Evolutionary conservation across 2,113 vertebrate species (phyloP).

Genomic region (Paedocypris sp.): DNA sequence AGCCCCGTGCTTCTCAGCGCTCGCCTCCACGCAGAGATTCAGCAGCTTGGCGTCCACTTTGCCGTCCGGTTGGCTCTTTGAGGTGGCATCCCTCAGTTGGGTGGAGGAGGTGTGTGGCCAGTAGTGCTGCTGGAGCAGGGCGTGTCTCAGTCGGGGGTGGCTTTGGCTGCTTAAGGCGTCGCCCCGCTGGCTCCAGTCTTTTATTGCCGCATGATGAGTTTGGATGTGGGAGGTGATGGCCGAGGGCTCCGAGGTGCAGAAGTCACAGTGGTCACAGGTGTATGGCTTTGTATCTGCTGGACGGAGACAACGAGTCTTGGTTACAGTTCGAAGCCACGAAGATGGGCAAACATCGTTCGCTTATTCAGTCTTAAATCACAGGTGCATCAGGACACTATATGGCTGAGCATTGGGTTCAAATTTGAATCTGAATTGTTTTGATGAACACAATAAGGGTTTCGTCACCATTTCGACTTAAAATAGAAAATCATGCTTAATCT

Average conservation of each 20-base stretch:
- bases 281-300: constrained; percentile 68
- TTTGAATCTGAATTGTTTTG: no score
- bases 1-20: constrained; percentile 15
- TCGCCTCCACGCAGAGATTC: constrained; percentile 44
- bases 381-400: no score
- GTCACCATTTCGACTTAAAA: no score
- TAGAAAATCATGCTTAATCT: no score
- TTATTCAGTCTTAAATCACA: no score
- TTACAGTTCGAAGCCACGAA: no score
- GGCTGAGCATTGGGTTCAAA: no score
- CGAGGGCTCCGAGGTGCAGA: constrained; percentile 51
- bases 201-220: constrained; percentile 44
- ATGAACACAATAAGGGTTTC: no score
- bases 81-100: constrained; percentile 15
- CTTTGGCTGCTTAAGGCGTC: constrained; percentile 39
- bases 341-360: no score
- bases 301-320: constrained; percentile 24
- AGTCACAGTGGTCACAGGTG: constrained; percentile 63
- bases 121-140: constrained; percentile 59
- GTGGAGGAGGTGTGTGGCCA: constrained; percentile 26
- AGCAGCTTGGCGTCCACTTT: constrained; percentile 41
- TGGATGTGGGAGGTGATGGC: constrained; percentile 55
- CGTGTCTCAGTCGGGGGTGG: constrained; percentile 58
- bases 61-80: constrained; percentile 22
- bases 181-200: constrained; percentile 15